Base-by-base conservation (phyloP, 2,113 vertebrate species). In the Gadus chalcogrammus region DNA sequence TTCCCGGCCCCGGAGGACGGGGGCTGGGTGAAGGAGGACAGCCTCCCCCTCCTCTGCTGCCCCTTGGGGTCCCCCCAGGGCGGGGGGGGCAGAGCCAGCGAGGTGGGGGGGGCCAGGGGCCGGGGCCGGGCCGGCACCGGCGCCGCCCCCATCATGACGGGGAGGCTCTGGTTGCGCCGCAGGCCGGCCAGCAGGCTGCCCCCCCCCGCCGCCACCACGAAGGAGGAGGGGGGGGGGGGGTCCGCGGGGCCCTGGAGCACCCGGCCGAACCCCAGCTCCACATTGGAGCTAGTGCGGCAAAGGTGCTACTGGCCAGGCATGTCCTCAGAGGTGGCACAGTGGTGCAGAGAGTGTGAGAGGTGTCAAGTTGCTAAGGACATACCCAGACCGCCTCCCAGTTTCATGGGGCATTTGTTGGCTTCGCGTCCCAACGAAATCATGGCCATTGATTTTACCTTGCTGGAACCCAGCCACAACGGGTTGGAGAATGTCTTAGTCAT, bases 101-200 rank as follows among this genome's bases (percentile, higher is more conserved):
- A 80, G 31, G 89, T 91, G 6, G 92, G 92, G 74, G 88, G 89
- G 28, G 80, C 77, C 42, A 79, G 79, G 0, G 70, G 75, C 8
- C 16, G 18, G 5, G 3, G 76, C 72, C 1, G 82, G 28, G 55
- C 77, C 71, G 76, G 74, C n/a, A 93, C 20, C 94, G 6, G 84
- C n/a, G n/a, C n/a, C 17, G 91, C 91, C 5, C 94, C 93, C 61
- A 95, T 92, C 85, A 98, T 91, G 52, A 92, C 93, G 0, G 97
- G 97, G 68, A 99, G 95, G 80, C 96, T 98, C 83, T 95, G 97
- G 85, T 99, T 99, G 74, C 95, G 91, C 76, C 97, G 93, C 73
- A 99, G 82, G 17, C 95, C 95, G 13, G 93, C 92, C 88, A 99
- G 74, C 61, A 99, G 88, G 71, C 92, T 96, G 35, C 93, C 92